Conservation (phyloP, 2,888 invertebrate genomes). For the Andrena dorsata region DNA sequence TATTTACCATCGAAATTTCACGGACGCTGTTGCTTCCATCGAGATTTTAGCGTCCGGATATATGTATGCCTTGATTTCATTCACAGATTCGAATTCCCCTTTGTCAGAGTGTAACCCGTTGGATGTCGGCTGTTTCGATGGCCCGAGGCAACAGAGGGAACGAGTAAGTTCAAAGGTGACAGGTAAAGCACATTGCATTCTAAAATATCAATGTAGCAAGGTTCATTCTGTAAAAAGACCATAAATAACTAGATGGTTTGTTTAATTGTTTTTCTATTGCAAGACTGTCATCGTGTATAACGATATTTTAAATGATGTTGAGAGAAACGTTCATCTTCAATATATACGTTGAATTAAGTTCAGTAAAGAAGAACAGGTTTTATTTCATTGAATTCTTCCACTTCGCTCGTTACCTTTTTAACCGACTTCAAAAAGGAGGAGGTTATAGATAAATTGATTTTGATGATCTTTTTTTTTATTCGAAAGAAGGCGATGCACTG, state of each 20-base stretch:
- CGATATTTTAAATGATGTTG: neutral
- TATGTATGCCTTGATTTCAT: conserved; percentile 38
- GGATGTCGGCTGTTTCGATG: conserved; percentile 24
- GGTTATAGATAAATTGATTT: no score
- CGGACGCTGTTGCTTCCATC: conserved; percentile 21
- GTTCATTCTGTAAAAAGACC: no score
- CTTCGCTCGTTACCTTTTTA: neutral
- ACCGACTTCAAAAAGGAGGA: no score
- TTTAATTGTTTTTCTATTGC: conserved; percentile 5
- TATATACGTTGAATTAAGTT: neutral
- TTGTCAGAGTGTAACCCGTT: conserved; percentile 29
- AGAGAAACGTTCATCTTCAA: neutral
- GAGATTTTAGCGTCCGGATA: conserved; percentile 44
- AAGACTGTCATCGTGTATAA: neutral
- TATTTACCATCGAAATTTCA: neutral
- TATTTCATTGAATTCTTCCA: neutral
- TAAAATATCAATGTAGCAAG: neutral
- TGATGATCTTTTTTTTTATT: no score
- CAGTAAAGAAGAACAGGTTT: neutral
- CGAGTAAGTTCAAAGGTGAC: conserved; percentile 54
- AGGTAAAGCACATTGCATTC: conserved; percentile 40
- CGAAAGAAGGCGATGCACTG: no score
- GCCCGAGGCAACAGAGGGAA: conserved; percentile 3
- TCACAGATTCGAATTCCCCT: conserved; percentile 41
- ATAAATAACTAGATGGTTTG: neutral